A percentile compares a stretch with the other conserved stretches of the same genome.
Evolutionary conservation across 2,113 vertebrate species (phyloP).

Genomic region (Lophius piscatorius): DNA sequence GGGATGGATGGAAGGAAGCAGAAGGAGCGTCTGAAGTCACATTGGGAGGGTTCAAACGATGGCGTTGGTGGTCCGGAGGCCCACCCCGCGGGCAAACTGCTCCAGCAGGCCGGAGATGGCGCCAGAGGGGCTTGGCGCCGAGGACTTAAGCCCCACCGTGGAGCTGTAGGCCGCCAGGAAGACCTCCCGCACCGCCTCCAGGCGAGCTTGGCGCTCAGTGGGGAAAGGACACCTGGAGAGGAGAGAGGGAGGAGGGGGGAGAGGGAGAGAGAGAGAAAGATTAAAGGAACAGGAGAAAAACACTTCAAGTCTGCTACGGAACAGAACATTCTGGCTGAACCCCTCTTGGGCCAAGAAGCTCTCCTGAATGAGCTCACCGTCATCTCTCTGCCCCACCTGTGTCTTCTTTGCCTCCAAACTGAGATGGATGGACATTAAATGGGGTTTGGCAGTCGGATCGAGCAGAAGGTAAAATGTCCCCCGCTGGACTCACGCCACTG

Average conservation of each 20-base stretch:
- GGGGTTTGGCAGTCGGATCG: conserved; percentile 11
- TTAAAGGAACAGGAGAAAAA: neutral
- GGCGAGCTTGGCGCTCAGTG: conserved; percentile 85
- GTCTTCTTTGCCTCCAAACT: neutral
- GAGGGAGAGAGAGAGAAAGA: neutral
- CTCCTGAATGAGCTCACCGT: conserved; percentile 13
- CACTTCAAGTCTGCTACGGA: no score
- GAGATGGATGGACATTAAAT: neutral
- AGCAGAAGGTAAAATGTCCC: conserved; percentile 26
- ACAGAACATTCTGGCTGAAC: neutral
- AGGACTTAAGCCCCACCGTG: conserved; percentile 90
- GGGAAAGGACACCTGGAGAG: conserved; percentile 73
- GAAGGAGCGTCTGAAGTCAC: conserved; percentile 18
- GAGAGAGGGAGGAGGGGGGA: neutral
- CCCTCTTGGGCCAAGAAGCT: neutral
- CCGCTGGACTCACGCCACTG: conserved; percentile 3
- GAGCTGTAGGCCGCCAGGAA: conserved; percentile 93
- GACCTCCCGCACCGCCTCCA: conserved; percentile 92
- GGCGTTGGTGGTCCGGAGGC: conserved; percentile 86
- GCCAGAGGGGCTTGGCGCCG: conserved; percentile 86
- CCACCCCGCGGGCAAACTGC: conserved; percentile 94
- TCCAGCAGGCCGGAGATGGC: conserved; percentile 94
- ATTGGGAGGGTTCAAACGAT: conserved; percentile 81
- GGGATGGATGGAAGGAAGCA: conserved; percentile 22
- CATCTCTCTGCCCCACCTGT: neutral